Evolutionary conservation across 2,888 invertebrate species (phyloP).

Genomic region (Cosmorhoe ocellata): DNA sequence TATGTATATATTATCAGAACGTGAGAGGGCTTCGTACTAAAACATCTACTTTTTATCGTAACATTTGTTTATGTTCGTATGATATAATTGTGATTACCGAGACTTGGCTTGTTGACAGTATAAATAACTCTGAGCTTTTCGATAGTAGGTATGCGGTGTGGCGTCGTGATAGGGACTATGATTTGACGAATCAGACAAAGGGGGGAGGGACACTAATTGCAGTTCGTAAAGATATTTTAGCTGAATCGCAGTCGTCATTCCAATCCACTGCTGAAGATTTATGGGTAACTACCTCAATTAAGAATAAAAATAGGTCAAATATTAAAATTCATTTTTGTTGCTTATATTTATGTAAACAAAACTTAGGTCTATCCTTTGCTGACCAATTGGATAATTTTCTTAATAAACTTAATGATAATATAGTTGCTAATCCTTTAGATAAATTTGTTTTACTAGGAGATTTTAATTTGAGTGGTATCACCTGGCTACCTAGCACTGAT

Average conservation of each 20-base stretch:
- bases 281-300: not conserved
- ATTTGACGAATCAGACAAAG: no score
- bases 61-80: no score
- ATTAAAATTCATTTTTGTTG: not conserved
- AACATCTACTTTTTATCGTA: no score
- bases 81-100: no score
- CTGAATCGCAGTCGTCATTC: not conserved
- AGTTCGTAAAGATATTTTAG: no score
- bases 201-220: no score
- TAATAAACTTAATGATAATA: not conserved
- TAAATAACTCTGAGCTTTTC: no score
- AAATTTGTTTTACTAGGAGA: not conserved
- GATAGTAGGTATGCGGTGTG: no score
- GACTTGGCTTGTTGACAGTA: no score
- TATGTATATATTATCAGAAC: no score
- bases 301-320: not conserved
- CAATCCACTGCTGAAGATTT: not conserved
- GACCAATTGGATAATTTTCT: not conserved
- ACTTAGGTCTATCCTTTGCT: not conserved
- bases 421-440: not conserved
- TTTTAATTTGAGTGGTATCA: not conserved
- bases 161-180: no score
- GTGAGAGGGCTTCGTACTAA: no score
- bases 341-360: not conserved
- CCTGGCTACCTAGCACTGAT: not conserved